Evolutionary conservation across 2,797 vertebrate species (phyloP), one percentile per base, ranked within the genome.

Genomic region (Hyperoplus lanceolatus): DNA sequence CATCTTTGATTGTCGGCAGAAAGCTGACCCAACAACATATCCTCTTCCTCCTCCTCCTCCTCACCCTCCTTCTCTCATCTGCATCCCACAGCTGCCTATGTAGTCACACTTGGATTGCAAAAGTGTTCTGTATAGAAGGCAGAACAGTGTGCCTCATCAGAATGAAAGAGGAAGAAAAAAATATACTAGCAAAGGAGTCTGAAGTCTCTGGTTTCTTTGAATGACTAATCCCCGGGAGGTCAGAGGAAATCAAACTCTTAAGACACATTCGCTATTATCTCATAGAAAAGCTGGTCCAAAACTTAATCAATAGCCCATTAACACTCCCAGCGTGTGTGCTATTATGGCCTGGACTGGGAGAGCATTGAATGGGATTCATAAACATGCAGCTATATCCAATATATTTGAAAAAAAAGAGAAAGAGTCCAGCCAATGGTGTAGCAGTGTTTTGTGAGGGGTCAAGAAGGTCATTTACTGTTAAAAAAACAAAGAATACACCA

Each of bases 291-390:
- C 75, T 49, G 67, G 67, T 80, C 76, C 77, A 68, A 68, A 80
- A 77, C 73, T 78, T 73, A 91, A 94, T 91, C 91, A 93, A 94
- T 93, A 91, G 82, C 68, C 83, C 85, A 93, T 92, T 92, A 93
- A 92, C 88, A 90, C 83, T 61, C 70, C 64, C 74, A 75, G 72
- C 38, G 6, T 81, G 73, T 73, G 70, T 63, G 62, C 58, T 29
- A 29, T 29, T 29, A 29, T 29, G 29, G 56, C 73, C 80, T 66
- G 75, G 81, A 89, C 78, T 80, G 71, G 49, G 66, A 64, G 61
- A 60, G 60, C 55, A 87, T 64, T 75, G 85, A 93, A 80, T 45
- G 51, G 83, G 83, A 86, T 93, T 92, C 84, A 91, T 84, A 86
- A 88, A 91, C 80, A 84, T 69, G 73, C 72, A 80, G 66, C 79